These are phyloP conservation scores for Merops nubicus DNA, from an alignment of 2,113 vertebrate genomes.

Conservation along the genomic window DNA sequence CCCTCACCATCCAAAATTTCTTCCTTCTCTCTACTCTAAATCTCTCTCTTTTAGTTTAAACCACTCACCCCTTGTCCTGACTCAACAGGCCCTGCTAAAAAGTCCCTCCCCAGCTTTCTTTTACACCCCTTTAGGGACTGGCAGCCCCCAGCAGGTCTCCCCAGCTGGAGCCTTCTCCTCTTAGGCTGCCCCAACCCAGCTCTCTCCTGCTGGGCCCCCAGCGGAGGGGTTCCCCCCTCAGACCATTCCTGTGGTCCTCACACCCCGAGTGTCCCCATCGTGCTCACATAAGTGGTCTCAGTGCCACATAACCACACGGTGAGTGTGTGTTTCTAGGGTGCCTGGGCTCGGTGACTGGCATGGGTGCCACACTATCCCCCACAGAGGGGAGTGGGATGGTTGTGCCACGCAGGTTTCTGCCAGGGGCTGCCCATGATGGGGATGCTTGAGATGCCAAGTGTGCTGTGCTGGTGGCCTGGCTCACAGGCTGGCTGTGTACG, in stretches of 20 bases:
- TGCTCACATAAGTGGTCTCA: rapidly evolving
- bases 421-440: not conserved
- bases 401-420: not conserved
- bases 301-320: too few relatives aligned
- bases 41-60: too few relatives aligned
- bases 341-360: rapidly evolving
- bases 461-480: not conserved
- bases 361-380: rapidly evolving
- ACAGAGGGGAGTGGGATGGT: rapidly evolving
- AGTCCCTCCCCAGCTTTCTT: too few relatives aligned
- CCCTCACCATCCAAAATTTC: too few relatives aligned
- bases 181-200: too few relatives aligned
- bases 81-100: too few relatives aligned
- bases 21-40: too few relatives aligned
- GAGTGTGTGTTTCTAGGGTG: rapidly evolving
- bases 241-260: too few relatives aligned
- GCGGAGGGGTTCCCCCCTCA: not conserved
- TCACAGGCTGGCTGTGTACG: rapidly evolving
- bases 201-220: not conserved
- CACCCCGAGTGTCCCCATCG: not conserved
- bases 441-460: rapidly evolving
- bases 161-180: too few relatives aligned
- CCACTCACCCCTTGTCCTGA: too few relatives aligned
- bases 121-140: too few relatives aligned
- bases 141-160: too few relatives aligned